Conservation (phyloP, 2,113 vertebrate genomes). For the Hyaena hyaena region DNA sequence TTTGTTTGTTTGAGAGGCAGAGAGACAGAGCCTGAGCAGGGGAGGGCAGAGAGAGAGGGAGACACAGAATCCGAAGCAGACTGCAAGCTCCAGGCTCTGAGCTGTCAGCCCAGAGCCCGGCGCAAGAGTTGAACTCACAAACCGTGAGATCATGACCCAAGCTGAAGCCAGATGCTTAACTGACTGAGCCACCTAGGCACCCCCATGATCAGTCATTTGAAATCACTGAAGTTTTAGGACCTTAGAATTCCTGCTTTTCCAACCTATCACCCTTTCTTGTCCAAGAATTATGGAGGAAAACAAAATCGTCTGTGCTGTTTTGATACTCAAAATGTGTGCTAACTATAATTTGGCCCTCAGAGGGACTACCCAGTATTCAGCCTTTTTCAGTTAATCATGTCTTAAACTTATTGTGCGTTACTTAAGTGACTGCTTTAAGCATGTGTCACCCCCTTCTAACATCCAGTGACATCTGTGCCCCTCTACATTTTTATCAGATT, state of each 20-base stretch:
- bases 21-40: no score
- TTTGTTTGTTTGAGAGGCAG: no score
- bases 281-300: conserved; percentile 3
- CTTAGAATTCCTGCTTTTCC: neutral
- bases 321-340: neutral
- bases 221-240: neutral
- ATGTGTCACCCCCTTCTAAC: no score
- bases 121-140: no score
- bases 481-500: neutral
- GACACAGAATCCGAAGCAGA: no score
- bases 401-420: neutral
- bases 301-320: neutral
- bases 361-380: neutral
- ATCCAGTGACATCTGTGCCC: neutral
- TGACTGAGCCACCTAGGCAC: no score
- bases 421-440: neutral
- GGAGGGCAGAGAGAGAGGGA: no score
- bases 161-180: no score
- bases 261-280: neutral
- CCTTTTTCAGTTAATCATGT: neutral
- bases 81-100: no score
- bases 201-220: neutral
- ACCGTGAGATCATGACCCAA: no score
- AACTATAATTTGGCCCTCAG: neutral
- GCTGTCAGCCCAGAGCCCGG: no score